phyloP scores from a whole-genome alignment of 2,888 invertebrate genomes.

The Drosophila silvestris region DNA sequence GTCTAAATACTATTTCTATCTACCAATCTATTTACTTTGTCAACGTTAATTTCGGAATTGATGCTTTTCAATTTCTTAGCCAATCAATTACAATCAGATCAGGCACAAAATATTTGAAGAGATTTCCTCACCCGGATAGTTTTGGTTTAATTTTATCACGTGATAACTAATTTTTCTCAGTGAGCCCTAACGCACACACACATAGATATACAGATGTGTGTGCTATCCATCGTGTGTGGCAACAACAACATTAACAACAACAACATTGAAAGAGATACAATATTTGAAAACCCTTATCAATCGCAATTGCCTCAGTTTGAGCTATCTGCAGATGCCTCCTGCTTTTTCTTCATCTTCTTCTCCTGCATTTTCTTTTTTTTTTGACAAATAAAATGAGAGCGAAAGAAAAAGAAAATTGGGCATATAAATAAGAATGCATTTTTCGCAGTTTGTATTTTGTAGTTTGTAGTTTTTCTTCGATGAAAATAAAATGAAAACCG shows the following conservation, averaged over 20 bases:
- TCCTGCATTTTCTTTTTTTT: background rate
- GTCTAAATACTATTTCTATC: background rate
- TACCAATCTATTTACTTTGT: background rate
- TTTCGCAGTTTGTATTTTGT: conserved; percentile 31
- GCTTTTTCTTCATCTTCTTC: background rate
- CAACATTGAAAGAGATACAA: conserved; percentile 20
- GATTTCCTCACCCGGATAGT: background rate
- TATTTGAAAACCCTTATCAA: conserved; percentile 64
- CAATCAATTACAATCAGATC: conserved; percentile 1
- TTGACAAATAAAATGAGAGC: conserved; percentile 21
- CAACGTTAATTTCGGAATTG: background rate
- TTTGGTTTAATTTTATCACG: conserved; percentile 17
- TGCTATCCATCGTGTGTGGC: conserved; percentile 52
- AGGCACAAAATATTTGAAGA: background rate
- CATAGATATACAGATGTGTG: conserved; percentile 7
- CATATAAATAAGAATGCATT: conserved; percentile 52
- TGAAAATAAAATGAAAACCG: conserved; percentile 32
- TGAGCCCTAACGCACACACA: conserved; percentile 7
- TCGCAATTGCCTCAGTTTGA: conserved; percentile 50
- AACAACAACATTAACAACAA: conserved; percentile 29
- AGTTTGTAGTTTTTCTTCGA: conserved; percentile 22
- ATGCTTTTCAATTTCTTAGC: background rate
- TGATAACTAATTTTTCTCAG: conserved; percentile 6
- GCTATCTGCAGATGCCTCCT: conserved; percentile 49
- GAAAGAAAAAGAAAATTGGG: background rate